Evolutionary conservation across 2,888 invertebrate genomes (phyloP).

Genomic region (Pyrrhia umbra): DNA sequence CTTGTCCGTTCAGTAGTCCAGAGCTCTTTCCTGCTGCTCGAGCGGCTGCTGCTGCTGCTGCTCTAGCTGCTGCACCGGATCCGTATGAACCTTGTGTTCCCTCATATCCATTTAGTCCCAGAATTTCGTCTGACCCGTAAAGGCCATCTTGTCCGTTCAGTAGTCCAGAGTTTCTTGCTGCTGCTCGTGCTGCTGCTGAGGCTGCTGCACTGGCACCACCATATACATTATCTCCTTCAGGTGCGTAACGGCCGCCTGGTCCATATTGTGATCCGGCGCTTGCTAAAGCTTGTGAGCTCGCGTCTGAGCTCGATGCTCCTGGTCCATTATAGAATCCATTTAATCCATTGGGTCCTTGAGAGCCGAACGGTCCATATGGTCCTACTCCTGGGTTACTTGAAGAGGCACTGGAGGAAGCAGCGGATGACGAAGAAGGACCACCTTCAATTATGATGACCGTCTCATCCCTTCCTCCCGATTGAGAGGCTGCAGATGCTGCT

Average conservation of each 20-base stretch:
- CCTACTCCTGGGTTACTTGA: neutral
- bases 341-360: neutral
- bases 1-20: neutral
- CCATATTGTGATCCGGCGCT: too few species aligned
- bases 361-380: neutral
- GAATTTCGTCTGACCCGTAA: too few species aligned
- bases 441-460: neutral
- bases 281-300: too few species aligned
- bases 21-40: neutral
- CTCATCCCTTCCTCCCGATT: neutral
- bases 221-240: too few species aligned
- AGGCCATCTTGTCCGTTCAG: neutral
- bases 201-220: constrained; percentile 5
- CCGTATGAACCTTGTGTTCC: too few species aligned
- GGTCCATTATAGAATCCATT: too few species aligned
- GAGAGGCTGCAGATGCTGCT: neutral
- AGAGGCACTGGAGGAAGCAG: neutral
- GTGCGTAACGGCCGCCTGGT: too few species aligned
- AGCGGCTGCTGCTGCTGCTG: neutral
- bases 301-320: too few species aligned
- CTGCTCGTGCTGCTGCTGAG: neutral
- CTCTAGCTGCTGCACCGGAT: neutral
- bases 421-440: neutral
- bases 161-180: neutral
- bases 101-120: too few species aligned